These are phyloP conservation scores for Harpalus rufipes DNA, from an alignment of 2,888 invertebrate genomes.

Conservation along the genomic window DNA sequence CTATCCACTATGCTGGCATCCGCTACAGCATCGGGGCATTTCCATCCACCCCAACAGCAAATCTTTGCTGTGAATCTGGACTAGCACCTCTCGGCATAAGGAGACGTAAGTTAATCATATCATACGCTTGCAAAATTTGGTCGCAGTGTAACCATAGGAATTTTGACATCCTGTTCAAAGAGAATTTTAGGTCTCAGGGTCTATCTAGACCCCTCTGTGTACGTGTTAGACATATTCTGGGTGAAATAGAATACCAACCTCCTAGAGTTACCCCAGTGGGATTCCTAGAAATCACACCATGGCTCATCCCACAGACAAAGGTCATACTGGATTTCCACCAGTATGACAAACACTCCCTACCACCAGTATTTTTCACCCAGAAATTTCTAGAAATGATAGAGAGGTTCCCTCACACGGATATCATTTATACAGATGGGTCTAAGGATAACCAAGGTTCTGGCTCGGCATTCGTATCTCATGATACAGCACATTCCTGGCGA, in stretches of 20 bases:
- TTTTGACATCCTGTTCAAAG: background rate
- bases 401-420: background rate
- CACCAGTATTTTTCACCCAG: background rate
- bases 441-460: background rate
- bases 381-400: background rate
- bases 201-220: no score
- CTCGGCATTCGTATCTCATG: background rate
- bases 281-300: background rate
- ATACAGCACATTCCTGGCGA: background rate
- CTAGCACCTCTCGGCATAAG: background rate
- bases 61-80: slow-evolving; percentile 13
- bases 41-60: background rate
- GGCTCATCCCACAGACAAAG: background rate
- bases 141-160: no score
- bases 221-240: background rate
- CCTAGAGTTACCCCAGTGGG: background rate
- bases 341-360: background rate
- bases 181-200: background rate
- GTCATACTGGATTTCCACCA: background rate
- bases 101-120: no score
- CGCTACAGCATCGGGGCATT: slow-evolving; percentile 10
- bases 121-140: no score
- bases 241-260: background rate
- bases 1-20: no score
- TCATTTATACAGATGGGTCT: background rate